Conservation (phyloP, 2,113 vertebrate genomes). For the Antechinus flavipes region DNA sequence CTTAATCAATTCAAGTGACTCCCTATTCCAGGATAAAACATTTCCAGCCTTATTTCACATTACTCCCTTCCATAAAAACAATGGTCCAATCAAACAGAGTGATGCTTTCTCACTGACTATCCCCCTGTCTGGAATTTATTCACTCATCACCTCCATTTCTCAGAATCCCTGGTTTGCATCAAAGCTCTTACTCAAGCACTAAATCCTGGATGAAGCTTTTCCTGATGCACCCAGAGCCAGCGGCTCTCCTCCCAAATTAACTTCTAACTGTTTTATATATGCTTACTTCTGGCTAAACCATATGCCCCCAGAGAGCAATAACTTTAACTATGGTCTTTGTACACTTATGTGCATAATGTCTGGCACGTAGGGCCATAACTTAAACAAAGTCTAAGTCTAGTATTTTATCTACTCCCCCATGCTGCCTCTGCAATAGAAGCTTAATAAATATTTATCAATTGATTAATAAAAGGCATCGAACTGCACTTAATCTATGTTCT, state of each 20-base stretch:
- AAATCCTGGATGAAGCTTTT: background rate
- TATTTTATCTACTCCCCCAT: background rate
- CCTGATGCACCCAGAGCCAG: background rate
- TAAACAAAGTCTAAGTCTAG: background rate
- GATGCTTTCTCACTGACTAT: background rate
- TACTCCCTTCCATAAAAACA: background rate
- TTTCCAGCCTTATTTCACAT: background rate
- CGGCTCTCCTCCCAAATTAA: background rate
- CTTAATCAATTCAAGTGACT: background rate
- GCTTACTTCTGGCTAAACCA: too few species aligned
- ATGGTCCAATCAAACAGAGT: background rate
- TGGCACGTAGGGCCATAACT: background rate
- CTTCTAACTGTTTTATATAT: background rate
- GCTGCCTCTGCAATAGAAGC: background rate
- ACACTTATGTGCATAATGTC: background rate
- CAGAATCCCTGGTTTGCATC: background rate
- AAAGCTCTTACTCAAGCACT: background rate
- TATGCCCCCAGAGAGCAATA: background rate
- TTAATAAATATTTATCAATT: background rate
- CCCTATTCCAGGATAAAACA: background rate
- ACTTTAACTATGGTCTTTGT: background rate
- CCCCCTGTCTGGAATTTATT: background rate
- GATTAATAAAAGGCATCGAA: background rate
- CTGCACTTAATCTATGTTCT: background rate
- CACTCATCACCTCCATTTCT: background rate